phyloP scores from a whole-genome alignment of 2,797 vertebrate genomes.

The Graptemys geographica region DNA sequence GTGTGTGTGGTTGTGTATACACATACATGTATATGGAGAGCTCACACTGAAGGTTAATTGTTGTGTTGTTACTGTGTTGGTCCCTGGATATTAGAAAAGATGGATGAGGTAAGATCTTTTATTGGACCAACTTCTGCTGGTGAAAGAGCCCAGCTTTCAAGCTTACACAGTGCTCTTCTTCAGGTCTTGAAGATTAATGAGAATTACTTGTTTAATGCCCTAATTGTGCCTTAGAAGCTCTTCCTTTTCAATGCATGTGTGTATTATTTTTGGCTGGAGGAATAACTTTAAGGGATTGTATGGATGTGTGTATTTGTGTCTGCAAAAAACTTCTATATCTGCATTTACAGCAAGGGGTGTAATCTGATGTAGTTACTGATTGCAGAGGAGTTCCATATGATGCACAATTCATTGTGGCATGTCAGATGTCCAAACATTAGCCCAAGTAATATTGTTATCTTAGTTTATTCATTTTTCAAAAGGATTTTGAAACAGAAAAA shows the following conservation, averaged over 20 bases:
- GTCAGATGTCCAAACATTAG: conserved; percentile 49
- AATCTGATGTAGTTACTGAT: not conserved
- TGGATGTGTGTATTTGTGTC: not conserved
- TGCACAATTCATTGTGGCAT: conserved; percentile 8
- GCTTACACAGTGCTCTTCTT: not conserved
- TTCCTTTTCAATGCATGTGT: not conserved
- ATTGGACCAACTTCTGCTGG: not conserved
- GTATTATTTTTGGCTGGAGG: not conserved
- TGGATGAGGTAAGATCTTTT: not conserved
- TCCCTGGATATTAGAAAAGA: too few species aligned
- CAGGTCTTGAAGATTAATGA: not conserved
- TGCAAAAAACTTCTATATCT: not conserved
- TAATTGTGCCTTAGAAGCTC: not conserved
- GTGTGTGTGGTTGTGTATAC: not conserved
- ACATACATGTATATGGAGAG: not conserved
- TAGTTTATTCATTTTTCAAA: conserved; percentile 29
- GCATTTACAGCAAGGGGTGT: fast-evolving
- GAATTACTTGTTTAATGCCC: not conserved
- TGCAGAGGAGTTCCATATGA: conserved; percentile 4
- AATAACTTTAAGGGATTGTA: not conserved
- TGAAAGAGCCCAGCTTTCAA: not conserved
- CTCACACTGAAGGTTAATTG: not conserved
- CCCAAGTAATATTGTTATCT: not conserved
- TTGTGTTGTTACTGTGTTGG: too few species aligned
- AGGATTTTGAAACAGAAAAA: conserved; percentile 27